Percentiles rank a stretch among this genome's conserved stretches.
These are phyloP conservation scores for Morus bassanus DNA, from an alignment of 2,797 vertebrate species.

Conservation along the genomic window DNA sequence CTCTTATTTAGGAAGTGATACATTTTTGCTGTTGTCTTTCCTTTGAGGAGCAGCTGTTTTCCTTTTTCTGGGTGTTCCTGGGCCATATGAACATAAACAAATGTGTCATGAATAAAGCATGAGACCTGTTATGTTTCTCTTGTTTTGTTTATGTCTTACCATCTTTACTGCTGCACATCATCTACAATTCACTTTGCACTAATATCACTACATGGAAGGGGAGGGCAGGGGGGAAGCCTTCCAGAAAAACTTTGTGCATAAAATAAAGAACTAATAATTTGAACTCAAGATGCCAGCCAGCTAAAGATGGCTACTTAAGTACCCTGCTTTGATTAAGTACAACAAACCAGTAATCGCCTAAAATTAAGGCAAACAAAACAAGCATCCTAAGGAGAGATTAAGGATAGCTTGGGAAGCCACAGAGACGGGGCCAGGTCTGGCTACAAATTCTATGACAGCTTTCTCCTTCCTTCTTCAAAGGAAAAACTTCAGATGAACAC, in stretches of 20 bases:
- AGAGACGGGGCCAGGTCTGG: neutral
- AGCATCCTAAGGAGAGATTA: neutral
- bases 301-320: neutral
- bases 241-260: neutral
- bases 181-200: neutral
- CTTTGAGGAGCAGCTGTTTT: slow-evolving; percentile 13
- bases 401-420: neutral
- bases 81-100: slow-evolving; percentile 28
- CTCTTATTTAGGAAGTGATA: neutral
- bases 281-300: neutral
- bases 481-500: neutral
- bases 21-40: neutral
- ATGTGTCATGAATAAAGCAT: slow-evolving; percentile 37
- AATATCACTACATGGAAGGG: neutral
- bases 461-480: neutral
- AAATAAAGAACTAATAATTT: neutral
- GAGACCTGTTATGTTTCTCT: neutral
- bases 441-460: neutral
- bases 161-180: neutral
- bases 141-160: slow-evolving; percentile 1
- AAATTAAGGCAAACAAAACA: neutral
- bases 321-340: neutral
- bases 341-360: neutral
- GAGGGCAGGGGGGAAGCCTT: rapidly evolving
- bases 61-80: neutral